These are phyloP conservation scores for Scaptomyza reducta DNA, from an alignment of 2,888 invertebrate species.

Conservation along the genomic window DNA sequence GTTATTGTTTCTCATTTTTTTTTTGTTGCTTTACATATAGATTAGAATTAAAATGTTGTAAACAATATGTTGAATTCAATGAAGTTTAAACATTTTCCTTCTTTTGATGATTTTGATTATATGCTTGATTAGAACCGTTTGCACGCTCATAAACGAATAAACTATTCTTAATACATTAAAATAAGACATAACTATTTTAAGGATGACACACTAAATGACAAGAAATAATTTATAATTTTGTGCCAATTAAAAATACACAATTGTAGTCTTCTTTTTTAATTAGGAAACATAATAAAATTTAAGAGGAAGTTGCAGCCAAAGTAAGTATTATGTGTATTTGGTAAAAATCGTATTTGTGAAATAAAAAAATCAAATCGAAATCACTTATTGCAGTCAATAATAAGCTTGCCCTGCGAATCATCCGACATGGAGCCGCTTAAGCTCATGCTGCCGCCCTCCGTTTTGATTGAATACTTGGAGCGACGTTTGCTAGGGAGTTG, in stretches of 20 bases:
- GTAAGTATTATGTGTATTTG: conserved; percentile 49
- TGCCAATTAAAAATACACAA: conserved; percentile 24
- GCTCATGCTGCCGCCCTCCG: conserved; percentile 53
- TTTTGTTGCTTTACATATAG: conserved; percentile 9
- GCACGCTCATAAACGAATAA: conserved; percentile 36
- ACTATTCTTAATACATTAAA: conserved; percentile 54
- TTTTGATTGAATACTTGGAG: conserved; percentile 90
- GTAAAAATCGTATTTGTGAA: conserved; percentile 50
- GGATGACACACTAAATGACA: conserved; percentile 71
- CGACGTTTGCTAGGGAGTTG: conserved; percentile 85
- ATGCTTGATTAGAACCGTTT: conserved; percentile 73
- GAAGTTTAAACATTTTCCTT: conserved; percentile 18
- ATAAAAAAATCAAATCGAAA: neutral
- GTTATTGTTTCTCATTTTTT: conserved; percentile 1
- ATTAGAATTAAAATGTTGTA: conserved; percentile 29
- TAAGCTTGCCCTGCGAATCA: conserved; percentile 78
- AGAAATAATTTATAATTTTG: conserved; percentile 40
- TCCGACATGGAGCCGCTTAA: conserved; percentile 66
- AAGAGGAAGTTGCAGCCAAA: conserved; percentile 30
- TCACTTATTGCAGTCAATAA: conserved; percentile 80
- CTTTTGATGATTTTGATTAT: conserved; percentile 61
- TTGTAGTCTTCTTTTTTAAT: neutral
- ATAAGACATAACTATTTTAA: conserved; percentile 48
- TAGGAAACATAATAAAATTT: conserved; percentile 21
- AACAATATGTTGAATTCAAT: conserved; percentile 40